phyloP scores from a whole-genome alignment of 2,113 vertebrate species.

The Pseudorectes ferrugineus region DNA sequence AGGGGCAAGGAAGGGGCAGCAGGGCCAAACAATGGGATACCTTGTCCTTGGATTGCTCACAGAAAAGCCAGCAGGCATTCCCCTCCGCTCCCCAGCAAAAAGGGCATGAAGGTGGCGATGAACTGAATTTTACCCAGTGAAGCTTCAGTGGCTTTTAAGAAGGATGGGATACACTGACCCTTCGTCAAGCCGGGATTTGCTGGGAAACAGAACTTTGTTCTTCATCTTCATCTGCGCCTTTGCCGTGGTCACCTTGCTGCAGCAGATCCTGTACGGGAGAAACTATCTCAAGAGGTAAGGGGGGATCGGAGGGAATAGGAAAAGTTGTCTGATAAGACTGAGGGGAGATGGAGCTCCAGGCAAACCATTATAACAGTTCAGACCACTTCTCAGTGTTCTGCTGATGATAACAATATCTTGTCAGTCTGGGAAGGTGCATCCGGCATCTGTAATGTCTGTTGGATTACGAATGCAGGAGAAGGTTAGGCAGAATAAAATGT shows the following conservation, averaged over 20 bases:
- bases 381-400: not conserved
- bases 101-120: conserved; percentile 32
- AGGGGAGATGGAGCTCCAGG: not conserved
- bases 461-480: not conserved
- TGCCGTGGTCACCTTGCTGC: conserved; percentile 93
- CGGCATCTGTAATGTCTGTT: not conserved
- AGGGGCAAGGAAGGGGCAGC: conserved; percentile 30
- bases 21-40: conserved; percentile 43
- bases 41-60: conserved; percentile 29
- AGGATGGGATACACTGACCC: conserved; percentile 93
- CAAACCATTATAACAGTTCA: accelerated
- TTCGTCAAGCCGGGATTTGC: conserved; percentile 85
- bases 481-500: not conserved
- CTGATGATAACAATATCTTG: not conserved
- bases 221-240: conserved; percentile 99
- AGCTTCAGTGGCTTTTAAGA: conserved; percentile 32
- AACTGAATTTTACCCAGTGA: conserved; percentile 64
- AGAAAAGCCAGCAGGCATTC: conserved; percentile 3
- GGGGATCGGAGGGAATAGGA: not conserved
- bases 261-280: conserved; percentile 95
- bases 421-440: not conserved
- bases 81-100: not conserved
- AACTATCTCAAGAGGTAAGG: conserved; percentile 97
- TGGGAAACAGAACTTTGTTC: conserved; percentile 94
- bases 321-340: not conserved